Conservation (phyloP, 2,797 vertebrate species). For the Dicrostonyx torquatus region DNA sequence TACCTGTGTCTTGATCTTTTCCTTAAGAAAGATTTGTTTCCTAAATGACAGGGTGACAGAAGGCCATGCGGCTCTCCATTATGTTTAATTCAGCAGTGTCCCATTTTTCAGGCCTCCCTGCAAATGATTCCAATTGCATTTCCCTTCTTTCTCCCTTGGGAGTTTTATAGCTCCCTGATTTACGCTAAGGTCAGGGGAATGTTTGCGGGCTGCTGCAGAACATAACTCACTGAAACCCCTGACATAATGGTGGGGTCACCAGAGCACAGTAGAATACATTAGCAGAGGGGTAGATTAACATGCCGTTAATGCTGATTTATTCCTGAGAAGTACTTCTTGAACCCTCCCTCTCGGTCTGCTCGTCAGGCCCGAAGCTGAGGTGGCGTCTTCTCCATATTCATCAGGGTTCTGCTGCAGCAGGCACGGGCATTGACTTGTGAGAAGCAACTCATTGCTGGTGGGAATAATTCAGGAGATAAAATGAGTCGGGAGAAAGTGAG, state of each 20-base stretch:
- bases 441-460: neutral
- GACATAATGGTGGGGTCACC: neutral
- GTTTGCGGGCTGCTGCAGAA: neutral
- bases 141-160: slow-evolving; percentile 22
- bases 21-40: neutral
- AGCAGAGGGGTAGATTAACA: neutral
- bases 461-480: neutral
- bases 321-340: neutral
- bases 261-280: neutral
- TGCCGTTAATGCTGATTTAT: neutral
- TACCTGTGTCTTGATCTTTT: neutral
- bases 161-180: neutral
- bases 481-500: neutral
- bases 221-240: neutral
- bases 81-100: neutral
- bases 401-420: neutral
- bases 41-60: neutral
- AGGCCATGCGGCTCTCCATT: neutral
- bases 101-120: neutral
- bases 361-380: neutral
- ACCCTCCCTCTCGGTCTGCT: neutral
- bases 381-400: slow-evolving; percentile 2
- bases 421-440: neutral
- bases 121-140: neutral
- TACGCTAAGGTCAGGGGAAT: slow-evolving; percentile 1